Conservation (phyloP, 1,140 invertebrate genomes). For the Brachystomella parvula region DNA sequence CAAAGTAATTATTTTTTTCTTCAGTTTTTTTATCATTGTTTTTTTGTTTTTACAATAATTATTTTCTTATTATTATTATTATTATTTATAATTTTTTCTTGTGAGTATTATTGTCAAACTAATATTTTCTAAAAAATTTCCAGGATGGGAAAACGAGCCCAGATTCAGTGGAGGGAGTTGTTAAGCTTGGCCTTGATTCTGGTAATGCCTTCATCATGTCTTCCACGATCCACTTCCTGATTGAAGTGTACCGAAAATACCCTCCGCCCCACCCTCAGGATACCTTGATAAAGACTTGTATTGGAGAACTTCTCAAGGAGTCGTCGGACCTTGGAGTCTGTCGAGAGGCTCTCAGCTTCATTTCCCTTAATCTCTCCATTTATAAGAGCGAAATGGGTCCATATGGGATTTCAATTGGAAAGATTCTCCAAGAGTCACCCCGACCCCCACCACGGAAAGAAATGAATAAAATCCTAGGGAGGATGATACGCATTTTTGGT, state of each 20-base stretch:
- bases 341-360: conserved; percentile 27
- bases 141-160: conserved; percentile 2
- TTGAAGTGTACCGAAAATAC: conserved; percentile 14
- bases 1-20: conserved; percentile 21
- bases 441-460: conserved; percentile 26
- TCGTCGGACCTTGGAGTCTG: conserved; percentile 15
- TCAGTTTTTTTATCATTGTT: conserved; percentile 1
- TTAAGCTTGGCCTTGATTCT: conserved; percentile 21
- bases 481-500: conserved; percentile 36
- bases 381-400: conserved; percentile 32
- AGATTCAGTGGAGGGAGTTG: conserved; percentile 9
- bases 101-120: too few relatives aligned
- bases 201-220: conserved; percentile 18
- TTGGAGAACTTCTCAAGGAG: conserved; percentile 5
- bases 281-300: conserved; percentile 14
- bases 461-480: conserved; percentile 29
- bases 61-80: too few relatives aligned
- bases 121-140: background rate
- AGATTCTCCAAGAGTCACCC: conserved; percentile 9
- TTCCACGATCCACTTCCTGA: conserved; percentile 29
- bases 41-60: too few relatives aligned
- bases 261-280: conserved; percentile 20
- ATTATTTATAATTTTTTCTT: too few relatives aligned
- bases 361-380: conserved; percentile 30
- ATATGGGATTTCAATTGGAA: conserved; percentile 23